Evolutionary conservation across 1,140 invertebrate genomes (phyloP).

Genomic region (Trachymyrmex cornetzi): DNA sequence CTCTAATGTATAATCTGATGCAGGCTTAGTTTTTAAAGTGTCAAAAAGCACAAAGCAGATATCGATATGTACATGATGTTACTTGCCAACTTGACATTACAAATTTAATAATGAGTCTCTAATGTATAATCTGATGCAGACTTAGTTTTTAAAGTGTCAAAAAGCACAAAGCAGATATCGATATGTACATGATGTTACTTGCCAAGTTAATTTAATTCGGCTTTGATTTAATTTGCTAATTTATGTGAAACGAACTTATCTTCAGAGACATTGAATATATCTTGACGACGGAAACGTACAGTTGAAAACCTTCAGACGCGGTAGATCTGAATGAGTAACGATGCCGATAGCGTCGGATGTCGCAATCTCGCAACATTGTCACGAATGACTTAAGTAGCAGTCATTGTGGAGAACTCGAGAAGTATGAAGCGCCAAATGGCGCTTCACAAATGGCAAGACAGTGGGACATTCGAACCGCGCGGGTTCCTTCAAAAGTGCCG

Average conservation of each 20-base stretch:
- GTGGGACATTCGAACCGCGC: constrained; percentile 15
- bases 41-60: too few relatives aligned
- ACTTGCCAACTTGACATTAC: not conserved
- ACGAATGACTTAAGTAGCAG: constrained; percentile 38
- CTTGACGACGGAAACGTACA: not conserved
- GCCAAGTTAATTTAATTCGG: not conserved
- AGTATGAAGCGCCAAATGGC: constrained; percentile 27
- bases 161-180: too few relatives aligned
- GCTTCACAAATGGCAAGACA: constrained; percentile 32
- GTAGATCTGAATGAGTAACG: not conserved
- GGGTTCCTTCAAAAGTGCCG: constrained; percentile 65
- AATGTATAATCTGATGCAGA: too few relatives aligned
- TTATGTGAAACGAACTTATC: not conserved
- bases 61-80: not conserved
- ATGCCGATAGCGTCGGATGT: constrained; percentile 28
- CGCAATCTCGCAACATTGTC: constrained; percentile 33
- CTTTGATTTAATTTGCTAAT: not conserved
- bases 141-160: too few relatives aligned
- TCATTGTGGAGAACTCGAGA: constrained; percentile 41
- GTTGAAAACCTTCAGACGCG: not conserved
- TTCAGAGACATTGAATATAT: not conserved
- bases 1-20: too few relatives aligned
- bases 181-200: not conserved
- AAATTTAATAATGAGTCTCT: too few relatives aligned
- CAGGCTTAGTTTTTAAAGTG: too few relatives aligned